Evolutionary conservation across 1,140 invertebrate genomes (phyloP).

Genomic region (Epicauta chinensis): DNA sequence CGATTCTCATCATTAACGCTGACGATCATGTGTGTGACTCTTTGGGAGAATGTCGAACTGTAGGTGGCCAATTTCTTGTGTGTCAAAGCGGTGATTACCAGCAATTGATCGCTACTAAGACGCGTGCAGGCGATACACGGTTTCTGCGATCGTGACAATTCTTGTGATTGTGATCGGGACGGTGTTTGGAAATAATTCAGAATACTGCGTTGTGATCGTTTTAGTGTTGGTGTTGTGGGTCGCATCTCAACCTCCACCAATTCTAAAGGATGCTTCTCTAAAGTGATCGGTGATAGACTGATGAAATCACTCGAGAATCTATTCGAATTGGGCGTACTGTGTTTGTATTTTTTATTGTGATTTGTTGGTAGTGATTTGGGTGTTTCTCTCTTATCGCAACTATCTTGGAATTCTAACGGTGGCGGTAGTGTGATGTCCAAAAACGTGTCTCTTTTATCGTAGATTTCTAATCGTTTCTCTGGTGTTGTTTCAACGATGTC

Average conservation of each 20-base stretch:
- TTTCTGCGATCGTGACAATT: slow-evolving; percentile 6
- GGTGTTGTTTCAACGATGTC: slow-evolving; percentile 33
- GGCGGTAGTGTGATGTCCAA: slow-evolving; percentile 15
- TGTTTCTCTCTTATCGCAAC: background rate
- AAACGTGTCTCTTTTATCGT: slow-evolving; percentile 1
- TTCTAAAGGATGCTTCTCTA: background rate
- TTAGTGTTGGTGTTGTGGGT: background rate
- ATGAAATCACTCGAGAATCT: background rate
- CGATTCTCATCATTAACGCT: slow-evolving; percentile 28
- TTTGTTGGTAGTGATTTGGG: too few species aligned
- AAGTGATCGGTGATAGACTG: slow-evolving; percentile 1
- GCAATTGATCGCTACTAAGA: slow-evolving; percentile 27
- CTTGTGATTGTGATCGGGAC: background rate
- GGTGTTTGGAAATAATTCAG: slow-evolving; percentile 24
- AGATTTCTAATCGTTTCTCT: slow-evolving; percentile 20
- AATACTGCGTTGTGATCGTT: slow-evolving; percentile 32
- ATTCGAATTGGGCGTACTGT: slow-evolving; percentile 7
- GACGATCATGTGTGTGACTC: slow-evolving; percentile 39
- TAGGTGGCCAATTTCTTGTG: slow-evolving; percentile 31
- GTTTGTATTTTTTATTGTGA: background rate
- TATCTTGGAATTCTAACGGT: slow-evolving; percentile 22
- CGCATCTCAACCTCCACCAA: too few species aligned
- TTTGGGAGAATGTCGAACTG: slow-evolving; percentile 23
- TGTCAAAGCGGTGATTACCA: slow-evolving; percentile 30
- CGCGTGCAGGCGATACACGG: slow-evolving; percentile 34